A percentile compares a stretch with the other conserved stretches of the same genome.
Evolutionary conservation across 2,888 invertebrate genomes (phyloP).

Genomic region (Uloborus plumipes): DNA sequence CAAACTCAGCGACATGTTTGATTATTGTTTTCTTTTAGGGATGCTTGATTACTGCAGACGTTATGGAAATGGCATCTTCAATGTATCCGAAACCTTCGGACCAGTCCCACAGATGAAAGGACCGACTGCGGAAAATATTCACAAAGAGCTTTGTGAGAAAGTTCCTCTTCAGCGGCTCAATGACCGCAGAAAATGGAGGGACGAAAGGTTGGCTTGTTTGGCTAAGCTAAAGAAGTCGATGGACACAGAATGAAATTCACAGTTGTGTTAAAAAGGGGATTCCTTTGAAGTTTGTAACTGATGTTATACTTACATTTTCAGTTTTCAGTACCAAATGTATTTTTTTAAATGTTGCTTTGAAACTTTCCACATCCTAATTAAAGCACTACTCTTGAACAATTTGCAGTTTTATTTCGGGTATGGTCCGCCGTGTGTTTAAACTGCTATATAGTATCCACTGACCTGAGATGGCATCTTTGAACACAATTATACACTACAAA

Average conservation of each 20-base stretch:
- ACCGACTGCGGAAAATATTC: constrained; percentile 78
- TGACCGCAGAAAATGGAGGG: constrained; percentile 85
- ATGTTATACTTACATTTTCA: no score
- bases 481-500: no score
- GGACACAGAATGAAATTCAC: neutral
- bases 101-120: constrained; percentile 82
- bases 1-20: neutral
- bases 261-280: no score
- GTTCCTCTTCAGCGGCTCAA: constrained; percentile 82
- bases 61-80: constrained; percentile 77
- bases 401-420: no score
- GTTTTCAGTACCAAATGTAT: no score
- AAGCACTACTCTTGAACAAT: no score
- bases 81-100: constrained; percentile 82
- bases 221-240: constrained; percentile 80
- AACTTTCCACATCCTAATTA: no score
- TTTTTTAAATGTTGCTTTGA: no score
- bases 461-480: no score
- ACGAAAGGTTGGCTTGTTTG: constrained; percentile 84
- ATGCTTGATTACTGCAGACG: constrained; percentile 78
- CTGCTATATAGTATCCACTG: no score
- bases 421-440: no score
- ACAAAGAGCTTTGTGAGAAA: constrained; percentile 80
- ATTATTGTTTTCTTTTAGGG: constrained; percentile 70
- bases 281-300: no score